Base-by-base conservation (phyloP, 53 echinoderm and acorn worm species). In the Paracentrotus lividus region DNA sequence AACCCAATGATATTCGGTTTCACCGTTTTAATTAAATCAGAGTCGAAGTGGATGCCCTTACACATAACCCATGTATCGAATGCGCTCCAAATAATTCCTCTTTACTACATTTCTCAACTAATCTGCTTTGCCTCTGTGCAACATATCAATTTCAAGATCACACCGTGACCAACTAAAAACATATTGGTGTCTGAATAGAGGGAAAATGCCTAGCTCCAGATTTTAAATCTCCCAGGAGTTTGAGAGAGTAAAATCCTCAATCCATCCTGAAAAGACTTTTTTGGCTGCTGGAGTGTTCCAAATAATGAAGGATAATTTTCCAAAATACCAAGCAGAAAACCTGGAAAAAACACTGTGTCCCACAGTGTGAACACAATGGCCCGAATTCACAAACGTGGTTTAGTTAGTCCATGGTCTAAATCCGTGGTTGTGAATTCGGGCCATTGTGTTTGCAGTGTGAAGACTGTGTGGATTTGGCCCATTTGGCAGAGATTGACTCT, bases 131-230 rank as follows among this genome's bases (percentile, higher is more conserved):
- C 86, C 86, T 36, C 20, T 53, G 56, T 54, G 56, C 86, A 55
- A 21, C 23, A 65, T 89, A 89, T 89, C 60, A 40, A 89, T 89
- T 89, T 89, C 89, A 89, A 89, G 27, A 89, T 89, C 89, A 89
- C 26, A 14, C 81, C 65, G 88, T 88, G 34, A 89, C 86, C 54
- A 56, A 53, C 55, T 53, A 8, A 53, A 24, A 81, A 40, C 3
- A 23, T 81, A 45, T 81, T 81, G 81, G 67, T 47, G 47, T 20
- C 47, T n/a, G 12, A 47, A n/a, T 47, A 47, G 44, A 45, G 81
- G 81, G 26, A 47, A 81, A 81, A 26, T n/a, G 49, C 47, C 10
- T 26, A 47, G 38, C 45, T 81, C 81, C 81, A 47, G 81, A 81
- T 81, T 49, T 81, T n/a, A 81, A 81, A 81, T 81, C 81, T 47